Conservation (phyloP, 2,113 vertebrate species). For the Gymnogyps californianus region DNA sequence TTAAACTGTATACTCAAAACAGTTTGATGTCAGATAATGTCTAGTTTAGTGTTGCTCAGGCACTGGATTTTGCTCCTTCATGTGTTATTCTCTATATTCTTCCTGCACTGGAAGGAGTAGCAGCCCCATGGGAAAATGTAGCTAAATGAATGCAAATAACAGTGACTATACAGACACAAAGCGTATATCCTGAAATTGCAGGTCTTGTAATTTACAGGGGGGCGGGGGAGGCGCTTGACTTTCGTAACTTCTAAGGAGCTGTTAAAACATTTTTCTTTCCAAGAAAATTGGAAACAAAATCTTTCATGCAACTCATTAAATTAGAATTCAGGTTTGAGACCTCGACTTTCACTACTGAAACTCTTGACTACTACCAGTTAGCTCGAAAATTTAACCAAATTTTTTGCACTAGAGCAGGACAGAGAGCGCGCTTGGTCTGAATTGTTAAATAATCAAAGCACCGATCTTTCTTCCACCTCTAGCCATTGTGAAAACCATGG, state of each 20-base stretch:
- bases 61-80: not conserved
- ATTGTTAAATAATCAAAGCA: not conserved
- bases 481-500: not conserved
- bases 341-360: not conserved
- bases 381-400: not conserved
- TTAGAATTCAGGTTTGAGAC: not conserved
- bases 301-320: not conserved
- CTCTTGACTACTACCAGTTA: not conserved
- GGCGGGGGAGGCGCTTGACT: fast-evolving
- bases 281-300: not conserved
- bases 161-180: not conserved
- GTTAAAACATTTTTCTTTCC: not conserved
- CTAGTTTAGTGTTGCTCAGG: not conserved
- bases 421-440: not conserved
- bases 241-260: not conserved
- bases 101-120: not conserved
- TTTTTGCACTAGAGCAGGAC: not conserved
- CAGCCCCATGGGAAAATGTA: not conserved
- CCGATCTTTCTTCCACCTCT: not conserved
- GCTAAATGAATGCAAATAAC: not conserved
- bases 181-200: not conserved
- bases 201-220: not conserved
- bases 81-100: not conserved
- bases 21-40: not conserved
- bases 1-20: not conserved